These are phyloP conservation scores for Cryptophagus acutangulus DNA, from an alignment of 2,888 invertebrate genomes.

Conservation along the genomic window DNA sequence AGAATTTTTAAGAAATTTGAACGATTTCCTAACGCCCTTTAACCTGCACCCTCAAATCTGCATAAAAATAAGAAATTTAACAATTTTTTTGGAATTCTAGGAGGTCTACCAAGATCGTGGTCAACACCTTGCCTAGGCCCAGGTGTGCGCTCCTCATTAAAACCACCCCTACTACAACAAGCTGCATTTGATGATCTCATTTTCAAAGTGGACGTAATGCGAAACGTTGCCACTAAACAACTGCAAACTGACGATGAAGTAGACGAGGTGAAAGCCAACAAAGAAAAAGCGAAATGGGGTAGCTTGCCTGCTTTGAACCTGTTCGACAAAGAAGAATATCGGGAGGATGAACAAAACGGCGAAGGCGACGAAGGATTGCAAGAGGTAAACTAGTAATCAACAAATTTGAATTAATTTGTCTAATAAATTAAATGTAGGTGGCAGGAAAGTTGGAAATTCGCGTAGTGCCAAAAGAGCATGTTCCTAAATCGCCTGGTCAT, in stretches of 20 bases:
- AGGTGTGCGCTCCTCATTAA: constrained; percentile 58
- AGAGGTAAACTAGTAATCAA: constrained; percentile 36
- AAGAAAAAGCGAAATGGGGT: constrained; percentile 31
- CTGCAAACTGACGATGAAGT: constrained; percentile 39
- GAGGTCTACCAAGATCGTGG: constrained; percentile 45
- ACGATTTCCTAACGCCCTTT: too few relatives aligned
- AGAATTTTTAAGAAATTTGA: too few relatives aligned
- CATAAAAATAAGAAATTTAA: too few relatives aligned
- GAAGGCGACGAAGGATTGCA: constrained; percentile 42
- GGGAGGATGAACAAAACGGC: constrained; percentile 25
- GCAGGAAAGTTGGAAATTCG: constrained; percentile 80
- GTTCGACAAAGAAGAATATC: constrained; percentile 30
- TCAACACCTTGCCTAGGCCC: constrained; percentile 49
- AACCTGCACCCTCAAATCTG: too few relatives aligned
- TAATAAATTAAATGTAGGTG: constrained; percentile 46
- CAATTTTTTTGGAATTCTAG: too few relatives aligned
- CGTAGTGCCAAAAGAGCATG: constrained; percentile 54
- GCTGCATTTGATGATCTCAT: constrained; percentile 78
- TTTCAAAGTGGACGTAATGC: constrained; percentile 78
- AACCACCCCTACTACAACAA: constrained; percentile 78
- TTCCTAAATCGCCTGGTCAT: constrained; percentile 11
- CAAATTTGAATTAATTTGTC: constrained; percentile 2
- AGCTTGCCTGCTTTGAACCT: constrained; percentile 42
- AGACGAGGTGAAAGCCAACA: neutral
- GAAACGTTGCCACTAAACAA: constrained; percentile 66